Base-by-base conservation (phyloP, 2,888 invertebrate species). In the Caenorhabditis sulstoni region DNA sequence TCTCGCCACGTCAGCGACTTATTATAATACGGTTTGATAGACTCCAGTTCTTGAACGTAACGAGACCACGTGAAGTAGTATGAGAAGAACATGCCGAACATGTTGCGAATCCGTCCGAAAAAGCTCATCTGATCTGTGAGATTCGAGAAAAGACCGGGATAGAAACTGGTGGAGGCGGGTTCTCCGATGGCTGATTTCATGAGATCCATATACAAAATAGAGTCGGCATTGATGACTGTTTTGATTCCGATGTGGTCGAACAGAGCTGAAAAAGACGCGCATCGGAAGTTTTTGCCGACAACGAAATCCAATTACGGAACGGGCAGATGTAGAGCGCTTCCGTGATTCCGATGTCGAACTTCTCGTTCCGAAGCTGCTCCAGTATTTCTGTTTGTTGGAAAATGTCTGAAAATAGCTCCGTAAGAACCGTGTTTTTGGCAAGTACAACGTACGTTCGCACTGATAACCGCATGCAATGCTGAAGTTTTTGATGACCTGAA, bases 341-440 rank as follows among this genome's bases (percentile, higher is more conserved):
- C 9, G 61, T 50, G 47, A 77, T 81, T 29, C 62, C 77, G 9
- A 81, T 18, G 47, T 81, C 80, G 37, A 71, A 81, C 0, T 81
- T 22, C 20, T 77, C 73, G 12, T 67, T 64, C 39, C 20, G 55
- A 9, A 81, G 44, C n/a, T 62, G 14, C n/a, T 67, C 55, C 5
- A 74, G n/a, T 2, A 78, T 55, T 0, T 37, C 71, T 7, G 55
- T 62, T 35, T 67, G 64, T 53, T 66, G 35, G 55, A 73, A 66
- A 20, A 71, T 35, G 23, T 50, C 76, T 76, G 49, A 49, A 76
- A 64, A 18, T 0, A 44, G 12, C 16, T 18, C 16, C 3, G 18
- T 49, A 49, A 11, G n/a, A 1, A 12, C 18, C 11, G 3, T 29
- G 29, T 29, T 16, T 9, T 39, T 23, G 9, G 16, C 16, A 58